Evolutionary conservation across 37 sponge, comb jelly and placozoan genomes (phyloP).

Genomic region (Oscarella lobularis): DNA sequence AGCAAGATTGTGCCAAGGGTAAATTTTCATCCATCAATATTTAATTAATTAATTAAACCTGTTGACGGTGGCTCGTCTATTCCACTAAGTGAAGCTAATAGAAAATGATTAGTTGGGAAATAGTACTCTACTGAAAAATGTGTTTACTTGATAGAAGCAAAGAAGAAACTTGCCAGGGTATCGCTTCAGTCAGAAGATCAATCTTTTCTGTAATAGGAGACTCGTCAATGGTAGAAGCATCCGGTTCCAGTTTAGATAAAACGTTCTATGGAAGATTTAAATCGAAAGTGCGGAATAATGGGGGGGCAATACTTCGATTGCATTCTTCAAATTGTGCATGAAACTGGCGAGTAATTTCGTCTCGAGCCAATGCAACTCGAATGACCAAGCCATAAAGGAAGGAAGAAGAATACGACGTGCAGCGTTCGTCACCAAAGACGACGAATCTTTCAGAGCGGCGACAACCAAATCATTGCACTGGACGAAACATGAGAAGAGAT

Average conservation of each 20-base stretch:
- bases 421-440: conserved; percentile 47
- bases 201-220: too few species aligned
- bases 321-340: conserved; percentile 37
- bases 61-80: too few species aligned
- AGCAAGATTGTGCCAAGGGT: too few species aligned
- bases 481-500: too few species aligned
- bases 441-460: conserved; percentile 40
- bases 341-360: conserved; percentile 34
- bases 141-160: conserved; percentile 4
- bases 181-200: too few species aligned
- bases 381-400: conserved; percentile 71
- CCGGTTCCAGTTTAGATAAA: too few species aligned
- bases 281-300: too few species aligned
- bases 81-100: too few species aligned
- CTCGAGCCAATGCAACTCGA: conserved; percentile 58
- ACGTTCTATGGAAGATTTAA: too few species aligned
- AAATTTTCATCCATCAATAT: too few species aligned
- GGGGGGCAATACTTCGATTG: conserved; percentile 1
- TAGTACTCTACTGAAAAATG: background rate
- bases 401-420: conserved; percentile 48
- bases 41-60: too few species aligned
- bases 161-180: background rate
- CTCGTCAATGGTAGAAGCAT: too few species aligned
- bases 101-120: conserved; percentile 10
- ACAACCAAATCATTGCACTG: conserved; percentile 69